Evolutionary conservation across 2,888 invertebrate species (phyloP), one percentile per base, ranked within the genome.

Genomic region (Acronicta leporina): DNA sequence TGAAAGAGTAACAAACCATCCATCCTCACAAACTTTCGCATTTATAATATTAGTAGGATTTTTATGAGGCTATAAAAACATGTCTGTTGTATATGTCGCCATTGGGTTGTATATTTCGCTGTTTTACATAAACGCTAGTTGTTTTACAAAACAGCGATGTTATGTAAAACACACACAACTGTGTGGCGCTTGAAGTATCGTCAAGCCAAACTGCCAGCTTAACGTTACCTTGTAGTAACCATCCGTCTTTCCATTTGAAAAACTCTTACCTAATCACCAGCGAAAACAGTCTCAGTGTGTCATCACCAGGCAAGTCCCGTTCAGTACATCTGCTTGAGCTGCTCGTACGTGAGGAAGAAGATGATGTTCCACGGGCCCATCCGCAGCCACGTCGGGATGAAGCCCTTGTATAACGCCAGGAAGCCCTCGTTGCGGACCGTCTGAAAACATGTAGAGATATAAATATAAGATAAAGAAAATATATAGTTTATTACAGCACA

Each of bases 361-460:
- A 99, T 98, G 73, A 99, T 97, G 94, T 99, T 99, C 99, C 99
- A 99, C 6, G 99, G 99, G 0, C 99, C 99, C 97, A 99, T 98
- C 75, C 99, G 96, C 75, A 99, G 95, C 97, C 98, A 97, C 25
- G 98, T 98, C n/a, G 99, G 99, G 73, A 99, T 95, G 92, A 99
- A 99, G 27, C 99, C 99, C 95, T 98, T 98, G 94, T 99, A 99
- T 56, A 99, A 95, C 35, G 99, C 98, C 80, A 95, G 90, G 71
- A 97, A 91, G 4, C 99, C 99, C 92, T 99, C 99, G 88, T 96
- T 97, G 73, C 96, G 97, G 41, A 98, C 97, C 46, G 99, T 98
- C 96, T 97, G 95, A 9, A 20, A 40, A 14, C 14, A 11, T 15
- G 10, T n/a, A 9, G 20, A 43, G 1, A 15, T 5, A 13, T 15